Conservation (phyloP, 2,797 vertebrate species). For the Hippoglossus hippoglossus region DNA sequence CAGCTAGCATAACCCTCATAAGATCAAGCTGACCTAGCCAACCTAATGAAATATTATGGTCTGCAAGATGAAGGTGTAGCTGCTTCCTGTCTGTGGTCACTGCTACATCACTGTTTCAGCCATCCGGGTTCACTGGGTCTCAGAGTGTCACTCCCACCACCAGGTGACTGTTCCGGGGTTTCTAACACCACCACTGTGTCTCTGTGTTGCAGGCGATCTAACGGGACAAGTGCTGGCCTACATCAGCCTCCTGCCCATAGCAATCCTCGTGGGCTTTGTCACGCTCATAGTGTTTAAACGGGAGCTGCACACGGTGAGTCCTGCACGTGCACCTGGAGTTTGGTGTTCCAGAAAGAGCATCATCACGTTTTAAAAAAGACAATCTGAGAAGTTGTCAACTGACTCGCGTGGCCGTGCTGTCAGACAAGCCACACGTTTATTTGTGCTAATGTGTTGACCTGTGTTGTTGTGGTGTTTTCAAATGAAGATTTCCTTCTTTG, state of each 20-base stretch:
- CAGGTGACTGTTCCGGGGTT: constrained; percentile 8
- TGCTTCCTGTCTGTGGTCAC: neutral
- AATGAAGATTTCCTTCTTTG: constrained; percentile 96
- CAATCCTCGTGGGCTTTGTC: constrained; percentile 93
- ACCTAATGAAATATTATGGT: neutral
- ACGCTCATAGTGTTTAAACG: constrained; percentile 99
- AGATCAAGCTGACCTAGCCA: neutral
- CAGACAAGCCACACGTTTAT: neutral
- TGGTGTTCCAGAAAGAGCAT: neutral
- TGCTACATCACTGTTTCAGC: constrained; percentile 9
- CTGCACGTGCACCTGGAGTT: constrained; percentile 7
- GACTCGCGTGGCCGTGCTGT: neutral
- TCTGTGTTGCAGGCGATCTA: constrained; percentile 88
- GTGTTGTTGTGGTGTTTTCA: neutral
- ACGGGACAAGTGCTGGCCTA: constrained; percentile 93
- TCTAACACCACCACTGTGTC: constrained; percentile 4
- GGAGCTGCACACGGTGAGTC: constrained; percentile 97
- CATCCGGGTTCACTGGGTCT: constrained; percentile 26
- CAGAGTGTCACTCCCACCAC: constrained; percentile 46
- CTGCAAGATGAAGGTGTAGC: neutral
- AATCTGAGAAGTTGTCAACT: neutral
- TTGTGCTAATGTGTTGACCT: neutral
- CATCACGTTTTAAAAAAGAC: neutral
- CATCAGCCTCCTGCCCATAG: constrained; percentile 92
- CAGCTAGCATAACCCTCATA: constrained; percentile 22